Conservation (phyloP, 2,797 vertebrate genomes). For the Schizothorax lantsangensis region DNA sequence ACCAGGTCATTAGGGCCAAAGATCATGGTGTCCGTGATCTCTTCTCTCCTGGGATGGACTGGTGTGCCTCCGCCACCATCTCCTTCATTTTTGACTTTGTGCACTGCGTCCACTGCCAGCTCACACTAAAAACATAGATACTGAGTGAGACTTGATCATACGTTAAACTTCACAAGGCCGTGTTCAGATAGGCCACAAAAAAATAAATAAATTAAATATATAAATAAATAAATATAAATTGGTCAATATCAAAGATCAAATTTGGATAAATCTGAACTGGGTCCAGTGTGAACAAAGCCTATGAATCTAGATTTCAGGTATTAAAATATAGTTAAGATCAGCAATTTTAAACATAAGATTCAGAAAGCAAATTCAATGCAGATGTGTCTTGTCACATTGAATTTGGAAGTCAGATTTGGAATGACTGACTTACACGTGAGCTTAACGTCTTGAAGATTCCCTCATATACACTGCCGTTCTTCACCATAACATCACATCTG, state of each 20-base stretch:
- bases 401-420: slow-evolving; percentile 7
- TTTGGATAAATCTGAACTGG: not conserved
- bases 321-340: not conserved
- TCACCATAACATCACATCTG: slow-evolving; percentile 91
- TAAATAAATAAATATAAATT: not conserved
- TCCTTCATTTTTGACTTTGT: slow-evolving; percentile 77
- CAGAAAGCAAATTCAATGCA: not conserved
- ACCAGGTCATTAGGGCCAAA: slow-evolving; percentile 89
- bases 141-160: not conserved
- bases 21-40: slow-evolving; percentile 94
- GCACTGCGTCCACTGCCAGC: slow-evolving; percentile 91
- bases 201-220: too few species aligned
- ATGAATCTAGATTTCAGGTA: not conserved
- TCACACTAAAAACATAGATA: slow-evolving; percentile 80
- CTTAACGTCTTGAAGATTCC: slow-evolving; percentile 94
- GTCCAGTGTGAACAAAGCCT: too few species aligned
- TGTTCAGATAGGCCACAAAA: not conserved
- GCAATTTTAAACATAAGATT: not conserved
- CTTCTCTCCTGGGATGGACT: slow-evolving; percentile 83
- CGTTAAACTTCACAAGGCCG: not conserved
- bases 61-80: slow-evolving; percentile 66
- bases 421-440: slow-evolving; percentile 82
- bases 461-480: slow-evolving; percentile 88
- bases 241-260: not conserved
- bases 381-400: not conserved